Conservation (phyloP, 2,888 invertebrate species). For the Auanema sp. region DNA sequence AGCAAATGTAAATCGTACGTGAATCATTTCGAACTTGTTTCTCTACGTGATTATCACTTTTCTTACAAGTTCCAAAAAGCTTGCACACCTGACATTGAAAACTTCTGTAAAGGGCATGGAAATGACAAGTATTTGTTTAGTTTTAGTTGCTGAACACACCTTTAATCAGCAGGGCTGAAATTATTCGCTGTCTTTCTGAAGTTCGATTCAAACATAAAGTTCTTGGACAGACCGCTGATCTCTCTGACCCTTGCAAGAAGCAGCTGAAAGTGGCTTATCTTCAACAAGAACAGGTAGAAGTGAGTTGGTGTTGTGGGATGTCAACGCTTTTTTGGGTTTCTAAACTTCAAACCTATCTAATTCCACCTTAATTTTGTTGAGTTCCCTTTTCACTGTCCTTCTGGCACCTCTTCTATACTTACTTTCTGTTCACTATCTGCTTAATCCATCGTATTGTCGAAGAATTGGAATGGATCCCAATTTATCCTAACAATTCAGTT, state of each 20-base stretch:
- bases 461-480: no score
- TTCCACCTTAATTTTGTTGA: neutral
- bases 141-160: no score
- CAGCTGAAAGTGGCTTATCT: constrained; percentile 87
- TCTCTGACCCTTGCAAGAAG: constrained; percentile 85
- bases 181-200: constrained; percentile 84
- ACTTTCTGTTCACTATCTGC: no score
- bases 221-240: constrained; percentile 73
- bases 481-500: constrained; percentile 13
- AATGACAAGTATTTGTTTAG: constrained; percentile 52
- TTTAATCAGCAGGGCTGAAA: constrained; percentile 67
- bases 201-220: constrained; percentile 76
- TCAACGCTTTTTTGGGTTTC: neutral
- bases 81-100: constrained; percentile 74
- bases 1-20: constrained; percentile 75
- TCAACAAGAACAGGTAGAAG: constrained; percentile 70
- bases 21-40: constrained; percentile 93
- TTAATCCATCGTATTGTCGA: no score
- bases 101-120: constrained; percentile 67
- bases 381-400: neutral
- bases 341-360: neutral
- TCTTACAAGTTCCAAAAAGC: constrained; percentile 83
- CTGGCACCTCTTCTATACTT: neutral
- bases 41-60: constrained; percentile 88
- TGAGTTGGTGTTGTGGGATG: constrained; percentile 28